Conservation (phyloP, 2,113 vertebrate species). For the Hiodon alosoides region DNA sequence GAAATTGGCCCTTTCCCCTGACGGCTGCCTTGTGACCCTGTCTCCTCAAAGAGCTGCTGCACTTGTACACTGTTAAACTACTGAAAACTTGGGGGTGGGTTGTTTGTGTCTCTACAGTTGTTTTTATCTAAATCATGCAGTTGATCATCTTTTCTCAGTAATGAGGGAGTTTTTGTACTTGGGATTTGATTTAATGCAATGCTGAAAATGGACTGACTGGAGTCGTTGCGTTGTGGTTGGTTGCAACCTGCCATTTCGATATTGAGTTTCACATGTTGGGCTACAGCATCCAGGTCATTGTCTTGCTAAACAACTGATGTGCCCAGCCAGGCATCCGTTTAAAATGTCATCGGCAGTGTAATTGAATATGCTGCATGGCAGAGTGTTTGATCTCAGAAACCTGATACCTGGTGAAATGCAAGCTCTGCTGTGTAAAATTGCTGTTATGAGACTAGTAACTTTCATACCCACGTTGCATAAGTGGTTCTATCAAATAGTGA, state of each 20-base stretch:
- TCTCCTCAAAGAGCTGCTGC: neutral
- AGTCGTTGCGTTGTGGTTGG: neutral
- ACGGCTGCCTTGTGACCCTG: neutral
- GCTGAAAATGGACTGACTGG: no score
- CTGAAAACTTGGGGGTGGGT: no score
- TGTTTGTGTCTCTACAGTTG: no score
- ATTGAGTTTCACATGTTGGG: neutral
- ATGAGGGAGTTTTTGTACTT: no score
- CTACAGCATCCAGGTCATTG: neutral
- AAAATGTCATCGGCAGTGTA: slow-evolving; percentile 3
- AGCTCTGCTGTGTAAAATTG: neutral
- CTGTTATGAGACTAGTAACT: neutral
- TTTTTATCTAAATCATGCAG: no score
- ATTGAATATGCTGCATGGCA: slow-evolving; percentile 7
- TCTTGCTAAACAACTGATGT: neutral
- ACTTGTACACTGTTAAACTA: no score
- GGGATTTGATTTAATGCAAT: no score
- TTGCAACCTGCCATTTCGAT: no score
- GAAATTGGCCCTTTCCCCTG: neutral
- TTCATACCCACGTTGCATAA: no score
- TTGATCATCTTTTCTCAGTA: no score
- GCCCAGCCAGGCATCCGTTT: neutral
- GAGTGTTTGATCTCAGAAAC: neutral
- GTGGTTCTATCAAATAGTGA: no score
- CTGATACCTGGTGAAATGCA: neutral